These are phyloP conservation scores for Drosophila cognata DNA, from an alignment of 2,888 invertebrate genomes.

Conservation along the genomic window DNA sequence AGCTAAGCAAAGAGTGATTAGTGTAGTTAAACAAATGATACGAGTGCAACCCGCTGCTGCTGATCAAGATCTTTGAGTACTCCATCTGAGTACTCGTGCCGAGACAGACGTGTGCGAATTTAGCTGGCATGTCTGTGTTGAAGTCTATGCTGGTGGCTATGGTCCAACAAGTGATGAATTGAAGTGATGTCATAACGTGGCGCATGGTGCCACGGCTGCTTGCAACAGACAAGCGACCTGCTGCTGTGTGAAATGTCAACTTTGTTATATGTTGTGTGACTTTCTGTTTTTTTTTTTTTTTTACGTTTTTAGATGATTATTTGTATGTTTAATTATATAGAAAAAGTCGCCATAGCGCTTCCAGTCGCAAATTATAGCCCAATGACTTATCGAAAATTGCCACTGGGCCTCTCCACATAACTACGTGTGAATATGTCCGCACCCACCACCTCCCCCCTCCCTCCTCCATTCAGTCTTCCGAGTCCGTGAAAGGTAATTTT, in stretches of 20 bases:
- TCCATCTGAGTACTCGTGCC: conserved; percentile 34
- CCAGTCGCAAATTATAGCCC: conserved; percentile 73
- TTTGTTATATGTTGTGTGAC: conserved; percentile 40
- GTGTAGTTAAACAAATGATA: conserved; percentile 45
- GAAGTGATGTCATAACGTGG: conserved; percentile 78
- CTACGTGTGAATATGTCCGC: conserved; percentile 67
- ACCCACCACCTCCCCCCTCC: neutral
- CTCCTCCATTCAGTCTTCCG: neutral
- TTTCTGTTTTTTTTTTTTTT: conserved; percentile 8
- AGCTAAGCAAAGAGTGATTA: conserved; percentile 48
- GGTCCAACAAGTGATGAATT: conserved; percentile 67
- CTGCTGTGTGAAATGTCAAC: conserved; percentile 79
- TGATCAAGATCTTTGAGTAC: conserved; percentile 66
- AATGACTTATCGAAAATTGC: conserved; percentile 81
- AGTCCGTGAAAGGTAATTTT: conserved; percentile 75
- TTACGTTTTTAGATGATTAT: conserved; percentile 18
- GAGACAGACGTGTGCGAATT: conserved; percentile 22
- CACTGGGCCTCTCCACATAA: conserved; percentile 54
- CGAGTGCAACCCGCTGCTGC: conserved; percentile 5
- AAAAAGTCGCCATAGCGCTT: conserved; percentile 65
- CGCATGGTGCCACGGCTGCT: conserved; percentile 75
- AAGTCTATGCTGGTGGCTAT: conserved; percentile 37
- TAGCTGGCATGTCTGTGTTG: conserved; percentile 17
- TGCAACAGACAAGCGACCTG: conserved; percentile 69
- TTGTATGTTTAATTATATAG: conserved; percentile 71